Evolutionary conservation across 2,797 vertebrate genomes (phyloP).

Genomic region (Sebastes matsubarae): DNA sequence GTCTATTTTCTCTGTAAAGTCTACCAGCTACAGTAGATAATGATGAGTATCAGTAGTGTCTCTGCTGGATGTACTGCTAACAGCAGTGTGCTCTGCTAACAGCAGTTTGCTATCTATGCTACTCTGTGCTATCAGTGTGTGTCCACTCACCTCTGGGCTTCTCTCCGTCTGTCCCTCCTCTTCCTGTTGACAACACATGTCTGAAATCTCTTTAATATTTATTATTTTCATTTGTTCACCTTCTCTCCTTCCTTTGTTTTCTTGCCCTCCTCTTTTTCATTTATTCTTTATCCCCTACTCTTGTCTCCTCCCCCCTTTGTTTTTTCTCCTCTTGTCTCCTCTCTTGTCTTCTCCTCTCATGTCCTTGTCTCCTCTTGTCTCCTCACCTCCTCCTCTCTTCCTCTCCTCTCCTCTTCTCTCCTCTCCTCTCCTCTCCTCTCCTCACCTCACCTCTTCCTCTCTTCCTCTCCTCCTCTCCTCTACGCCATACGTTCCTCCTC

Average conservation of each 20-base stretch:
- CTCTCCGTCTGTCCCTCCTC: conserved; percentile 72
- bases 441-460: neutral
- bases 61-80: neutral
- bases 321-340: neutral
- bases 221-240: conserved; percentile 8
- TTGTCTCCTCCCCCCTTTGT: neutral
- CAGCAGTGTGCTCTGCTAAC: conserved; percentile 1
- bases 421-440: fast-evolving
- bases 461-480: conserved; percentile 15
- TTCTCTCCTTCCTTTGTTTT: conserved; percentile 6
- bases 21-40: conserved; percentile 7
- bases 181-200: neutral
- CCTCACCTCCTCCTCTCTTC: neutral
- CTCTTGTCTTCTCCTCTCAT: neutral
- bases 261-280: neutral
- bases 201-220: conserved; percentile 22
- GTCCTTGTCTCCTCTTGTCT: neutral
- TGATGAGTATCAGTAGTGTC: neutral
- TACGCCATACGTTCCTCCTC: conserved; percentile 49
- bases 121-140: conserved; percentile 65
- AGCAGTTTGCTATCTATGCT: conserved; percentile 49
- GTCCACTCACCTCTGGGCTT: conserved; percentile 74
- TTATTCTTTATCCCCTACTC: neutral
- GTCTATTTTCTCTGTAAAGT: neutral
- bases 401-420: neutral